These are phyloP conservation scores for Oryzias melastigma DNA, from an alignment of 2,113 vertebrate species.

Conservation along the genomic window DNA sequence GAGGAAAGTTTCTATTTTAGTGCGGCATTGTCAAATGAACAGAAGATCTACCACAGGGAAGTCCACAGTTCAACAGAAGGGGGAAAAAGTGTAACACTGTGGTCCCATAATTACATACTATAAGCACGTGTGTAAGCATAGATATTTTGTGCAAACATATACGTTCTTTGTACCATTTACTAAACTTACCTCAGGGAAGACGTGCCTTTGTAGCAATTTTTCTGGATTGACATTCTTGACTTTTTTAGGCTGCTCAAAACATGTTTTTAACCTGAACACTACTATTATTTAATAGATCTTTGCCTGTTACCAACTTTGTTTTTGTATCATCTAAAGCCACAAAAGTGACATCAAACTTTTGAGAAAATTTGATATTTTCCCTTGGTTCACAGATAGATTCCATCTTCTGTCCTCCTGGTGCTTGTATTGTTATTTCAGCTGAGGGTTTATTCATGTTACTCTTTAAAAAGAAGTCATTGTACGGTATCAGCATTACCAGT, in stretches of 20 bases:
- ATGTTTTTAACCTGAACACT: no score
- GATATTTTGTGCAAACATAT: background rate
- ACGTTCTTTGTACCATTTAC: constrained; percentile 42
- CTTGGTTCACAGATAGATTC: background rate
- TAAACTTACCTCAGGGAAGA: constrained; percentile 47
- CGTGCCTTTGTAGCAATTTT: background rate
- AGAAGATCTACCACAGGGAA: background rate
- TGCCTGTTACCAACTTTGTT: background rate
- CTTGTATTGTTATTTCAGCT: background rate
- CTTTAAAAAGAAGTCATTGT: background rate
- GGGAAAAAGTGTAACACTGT: constrained; percentile 3
- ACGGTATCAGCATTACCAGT: no score
- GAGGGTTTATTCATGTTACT: constrained; percentile 6
- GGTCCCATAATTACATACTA: constrained; percentile 2
- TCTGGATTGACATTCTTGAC: background rate
- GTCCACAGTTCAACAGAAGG: constrained; percentile 2
- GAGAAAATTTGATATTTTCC: background rate
- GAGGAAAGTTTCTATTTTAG: background rate
- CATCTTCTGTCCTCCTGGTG: constrained; percentile 1
- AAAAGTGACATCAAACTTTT: background rate
- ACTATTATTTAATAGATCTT: background rate
- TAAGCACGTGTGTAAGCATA: constrained; percentile 1
- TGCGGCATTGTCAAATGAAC: background rate
- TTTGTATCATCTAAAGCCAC: background rate
- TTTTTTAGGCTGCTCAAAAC: background rate